Evolutionary conservation across 2,797 vertebrate genomes (phyloP), one percentile per base, ranked within the genome.

Genomic region (Thalassophryne amazonica): DNA sequence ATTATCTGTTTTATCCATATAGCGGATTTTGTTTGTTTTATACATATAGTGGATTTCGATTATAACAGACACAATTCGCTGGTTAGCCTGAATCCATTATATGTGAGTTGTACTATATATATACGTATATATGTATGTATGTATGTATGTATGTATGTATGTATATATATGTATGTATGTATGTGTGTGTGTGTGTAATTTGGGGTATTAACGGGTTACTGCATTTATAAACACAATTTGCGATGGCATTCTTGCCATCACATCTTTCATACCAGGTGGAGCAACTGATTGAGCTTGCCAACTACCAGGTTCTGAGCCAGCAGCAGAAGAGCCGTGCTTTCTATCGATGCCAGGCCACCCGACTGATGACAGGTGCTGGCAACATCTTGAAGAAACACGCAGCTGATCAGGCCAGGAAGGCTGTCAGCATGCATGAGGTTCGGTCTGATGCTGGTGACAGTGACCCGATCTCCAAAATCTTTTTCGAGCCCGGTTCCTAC

Each of bases 271-370:
- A 22, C 23, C 23, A 88, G 87, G 88, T 97, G 19, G 97, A 99
- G 76, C 97, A 99, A 60, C 87, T 99, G 15, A 96, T 99, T 24
- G 97, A 99, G 76, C 56, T 99, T 25, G 97, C 97, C 55, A 99
- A 99, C 85, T 99, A 99, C 85, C 97, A 99, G 63, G 95, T 98
- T 23, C 86, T 99, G 67, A 99, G 97, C 86, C 95, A 98, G 71
- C 97, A 99, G 76, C 95, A 98, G 78, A 99, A 99, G 80, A 99
- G 97, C 70, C 89, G 97, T 1, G 97, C 97, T 3, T 99, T 99
- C 73, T 99, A 99, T 49, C 94, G 97, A 6, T 99, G 98, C 86
- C 97, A 99, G 78, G 97, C 97, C 33, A 99, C 97, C 13, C 89
- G 97, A 20, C 91, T 99, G 43, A 99, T 99, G 97, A 99, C 95